phyloP scores from a whole-genome alignment of 2,888 invertebrate genomes.

The Sarcophaga carnaria region DNA sequence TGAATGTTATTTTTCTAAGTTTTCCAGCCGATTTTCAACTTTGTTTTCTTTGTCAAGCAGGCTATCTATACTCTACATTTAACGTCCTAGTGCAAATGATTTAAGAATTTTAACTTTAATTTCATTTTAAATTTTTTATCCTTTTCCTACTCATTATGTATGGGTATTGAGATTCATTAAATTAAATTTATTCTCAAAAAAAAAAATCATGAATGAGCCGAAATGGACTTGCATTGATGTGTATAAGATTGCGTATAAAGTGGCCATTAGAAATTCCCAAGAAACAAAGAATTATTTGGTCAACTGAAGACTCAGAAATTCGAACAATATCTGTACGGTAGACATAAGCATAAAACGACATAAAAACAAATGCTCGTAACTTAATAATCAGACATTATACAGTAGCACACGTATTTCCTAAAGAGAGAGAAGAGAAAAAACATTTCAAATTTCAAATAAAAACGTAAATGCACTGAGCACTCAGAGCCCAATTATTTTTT shows the following conservation, averaged over 20 bases:
- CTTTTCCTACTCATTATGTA: too few species aligned
- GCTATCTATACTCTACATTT: too few species aligned
- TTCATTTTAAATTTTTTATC: too few species aligned
- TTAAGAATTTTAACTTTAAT: too few species aligned
- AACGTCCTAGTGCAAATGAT: too few species aligned
- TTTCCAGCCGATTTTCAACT: too few species aligned
- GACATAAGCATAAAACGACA: not conserved
- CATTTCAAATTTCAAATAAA: not conserved
- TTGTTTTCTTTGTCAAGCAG: too few species aligned
- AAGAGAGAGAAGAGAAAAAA: not conserved
- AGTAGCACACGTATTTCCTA: not conserved
- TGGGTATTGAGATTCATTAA: too few species aligned
- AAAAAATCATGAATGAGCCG: too few species aligned
- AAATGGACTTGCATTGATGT: too few species aligned
- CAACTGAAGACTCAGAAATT: not conserved
- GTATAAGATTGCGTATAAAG: not conserved
- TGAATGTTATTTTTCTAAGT: too few species aligned
- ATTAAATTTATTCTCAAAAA: too few species aligned
- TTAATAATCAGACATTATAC: not conserved
- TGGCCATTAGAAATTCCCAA: not conserved
- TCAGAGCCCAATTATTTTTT: not conserved
- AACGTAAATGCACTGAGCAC: not conserved
- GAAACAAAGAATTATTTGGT: not conserved
- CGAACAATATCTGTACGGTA: not conserved
- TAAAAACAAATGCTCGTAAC: not conserved